Evolutionary conservation across 1,140 invertebrate genomes (phyloP).

Genomic region (Scaptodrosophila lebanonensis): DNA sequence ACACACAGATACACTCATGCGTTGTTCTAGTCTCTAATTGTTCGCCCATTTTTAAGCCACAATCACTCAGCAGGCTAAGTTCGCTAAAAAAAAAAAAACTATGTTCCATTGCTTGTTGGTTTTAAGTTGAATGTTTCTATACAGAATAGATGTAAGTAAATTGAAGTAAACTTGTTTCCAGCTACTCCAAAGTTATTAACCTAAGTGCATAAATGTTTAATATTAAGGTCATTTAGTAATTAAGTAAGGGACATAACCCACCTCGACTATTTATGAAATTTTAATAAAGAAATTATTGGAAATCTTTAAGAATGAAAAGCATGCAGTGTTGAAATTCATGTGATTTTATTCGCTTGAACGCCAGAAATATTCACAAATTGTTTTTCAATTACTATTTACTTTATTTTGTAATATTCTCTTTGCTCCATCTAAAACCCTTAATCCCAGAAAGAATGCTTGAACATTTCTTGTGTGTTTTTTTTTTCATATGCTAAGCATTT

Average conservation of each 20-base stretch:
- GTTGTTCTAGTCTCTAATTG: conserved; percentile 74
- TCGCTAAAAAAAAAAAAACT: background rate
- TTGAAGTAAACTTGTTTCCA: conserved; percentile 47
- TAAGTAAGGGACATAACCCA: conserved; percentile 25
- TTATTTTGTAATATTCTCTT: too few relatives aligned
- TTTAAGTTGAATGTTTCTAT: conserved; percentile 48
- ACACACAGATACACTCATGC: conserved; percentile 43
- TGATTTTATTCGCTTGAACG: too few relatives aligned
- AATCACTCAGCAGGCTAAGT: too few relatives aligned
- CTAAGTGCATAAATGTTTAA: conserved; percentile 22
- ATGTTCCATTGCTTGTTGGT: conserved; percentile 40
- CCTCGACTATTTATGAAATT: conserved; percentile 67
- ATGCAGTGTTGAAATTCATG: background rate
- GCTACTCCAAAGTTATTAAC: conserved; percentile 67
- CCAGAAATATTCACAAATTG: too few relatives aligned
- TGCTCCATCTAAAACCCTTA: too few relatives aligned
- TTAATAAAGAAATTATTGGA: conserved; percentile 48
- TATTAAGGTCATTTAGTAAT: conserved; percentile 24
- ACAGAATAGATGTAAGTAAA: too few relatives aligned
- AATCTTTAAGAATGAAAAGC: conserved; percentile 15
- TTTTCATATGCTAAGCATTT: too few relatives aligned
- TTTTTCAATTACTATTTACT: too few relatives aligned
- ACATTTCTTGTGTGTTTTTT: too few relatives aligned
- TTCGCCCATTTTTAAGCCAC: conserved; percentile 21
- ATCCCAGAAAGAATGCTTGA: too few relatives aligned